phyloP scores from a whole-genome alignment of 2,113 vertebrate genomes.

The Malurus melanocephalus region DNA sequence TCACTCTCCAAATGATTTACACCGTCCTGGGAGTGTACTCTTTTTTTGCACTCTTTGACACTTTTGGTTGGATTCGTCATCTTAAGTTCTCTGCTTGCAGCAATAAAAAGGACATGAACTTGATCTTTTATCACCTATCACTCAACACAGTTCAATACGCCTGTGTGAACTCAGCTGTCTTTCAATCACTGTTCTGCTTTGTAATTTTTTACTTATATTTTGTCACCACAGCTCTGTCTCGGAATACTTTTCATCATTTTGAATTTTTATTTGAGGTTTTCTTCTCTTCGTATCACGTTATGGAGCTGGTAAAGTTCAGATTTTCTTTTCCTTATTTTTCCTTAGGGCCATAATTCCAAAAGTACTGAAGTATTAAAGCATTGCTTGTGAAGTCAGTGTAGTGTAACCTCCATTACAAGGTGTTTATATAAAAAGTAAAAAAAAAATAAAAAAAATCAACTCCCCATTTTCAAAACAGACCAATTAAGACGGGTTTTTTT shows the following conservation, averaged over 20 bases:
- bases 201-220: neutral
- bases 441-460: neutral
- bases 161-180: neutral
- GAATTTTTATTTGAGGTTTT: neutral
- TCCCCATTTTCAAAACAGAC: neutral
- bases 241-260: neutral
- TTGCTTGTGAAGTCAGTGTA: neutral
- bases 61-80: neutral
- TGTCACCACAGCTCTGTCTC: neutral
- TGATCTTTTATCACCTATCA: slow-evolving; percentile 20
- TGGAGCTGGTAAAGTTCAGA: neutral
- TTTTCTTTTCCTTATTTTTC: neutral
- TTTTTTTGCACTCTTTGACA: neutral
- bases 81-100: neutral
- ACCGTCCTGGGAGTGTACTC: neutral
- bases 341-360: neutral
- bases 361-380: neutral
- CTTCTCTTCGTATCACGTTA: neutral
- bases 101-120: neutral
- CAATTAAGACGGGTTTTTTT: neutral
- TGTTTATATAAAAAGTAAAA: neutral
- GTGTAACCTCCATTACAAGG: neutral
- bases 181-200: slow-evolving; percentile 3
- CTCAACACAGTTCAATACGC: slow-evolving; percentile 15
- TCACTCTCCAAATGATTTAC: neutral